Percentiles rank a stretch among this genome's conserved stretches.
Conservation (phyloP, 1,140 invertebrate genomes). For the Lasaia peninsularis region DNA sequence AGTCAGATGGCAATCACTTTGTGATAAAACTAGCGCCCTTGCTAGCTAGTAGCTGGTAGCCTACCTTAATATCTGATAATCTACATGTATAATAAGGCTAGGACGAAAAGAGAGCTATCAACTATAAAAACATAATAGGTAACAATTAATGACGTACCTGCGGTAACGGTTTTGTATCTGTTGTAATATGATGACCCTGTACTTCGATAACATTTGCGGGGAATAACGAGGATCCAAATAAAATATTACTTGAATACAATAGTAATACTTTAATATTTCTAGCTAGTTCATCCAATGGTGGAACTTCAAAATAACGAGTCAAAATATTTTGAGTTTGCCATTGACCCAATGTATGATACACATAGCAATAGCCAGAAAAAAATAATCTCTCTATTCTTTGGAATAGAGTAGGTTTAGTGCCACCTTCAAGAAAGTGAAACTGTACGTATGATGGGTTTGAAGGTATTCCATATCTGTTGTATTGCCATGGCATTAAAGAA, state of each 20-base stretch:
- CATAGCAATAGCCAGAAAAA: slow-evolving; percentile 51
- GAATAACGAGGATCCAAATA: slow-evolving; percentile 76
- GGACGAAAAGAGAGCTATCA: no score
- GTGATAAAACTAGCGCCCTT: no score
- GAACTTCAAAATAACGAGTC: slow-evolving; percentile 77
- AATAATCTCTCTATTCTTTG: slow-evolving; percentile 60
- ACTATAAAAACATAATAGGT: no score
- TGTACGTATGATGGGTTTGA: slow-evolving; percentile 79
- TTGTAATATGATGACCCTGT: slow-evolving; percentile 79
- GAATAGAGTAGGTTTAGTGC: slow-evolving; percentile 77
- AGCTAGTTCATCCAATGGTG: slow-evolving; percentile 77
- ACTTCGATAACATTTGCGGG: slow-evolving; percentile 81
- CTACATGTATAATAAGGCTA: no score
- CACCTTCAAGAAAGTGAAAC: slow-evolving; percentile 74
- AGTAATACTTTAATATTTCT: slow-evolving; percentile 79
- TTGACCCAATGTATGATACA: neutral
- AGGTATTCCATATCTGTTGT: slow-evolving; percentile 77
- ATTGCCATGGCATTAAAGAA: slow-evolving; percentile 79
- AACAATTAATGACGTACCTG: slow-evolving; percentile 52
- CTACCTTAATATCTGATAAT: no score
- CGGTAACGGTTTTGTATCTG: slow-evolving; percentile 73
- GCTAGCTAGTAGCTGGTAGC: no score
- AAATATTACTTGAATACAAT: slow-evolving; percentile 79
- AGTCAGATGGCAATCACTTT: no score
- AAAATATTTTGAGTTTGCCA: neutral